phyloP scores from a whole-genome alignment of 1,140 invertebrate species.

The Cephus cinctus region DNA sequence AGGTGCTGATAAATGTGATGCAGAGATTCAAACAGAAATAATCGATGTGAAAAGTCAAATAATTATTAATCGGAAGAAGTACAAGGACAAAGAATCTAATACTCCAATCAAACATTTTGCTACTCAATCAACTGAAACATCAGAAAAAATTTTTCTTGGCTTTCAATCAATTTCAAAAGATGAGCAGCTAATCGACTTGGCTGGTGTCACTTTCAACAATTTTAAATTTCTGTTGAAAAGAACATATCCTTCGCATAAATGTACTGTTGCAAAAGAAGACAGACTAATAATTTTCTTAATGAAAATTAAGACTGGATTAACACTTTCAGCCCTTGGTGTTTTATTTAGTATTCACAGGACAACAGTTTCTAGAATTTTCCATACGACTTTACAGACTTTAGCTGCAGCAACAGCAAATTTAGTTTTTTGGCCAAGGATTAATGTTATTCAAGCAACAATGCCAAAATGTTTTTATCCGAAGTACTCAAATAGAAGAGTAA shows the following conservation, averaged over 20 bases:
- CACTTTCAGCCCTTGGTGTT: conserved; percentile 16
- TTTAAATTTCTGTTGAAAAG: conserved; percentile 8
- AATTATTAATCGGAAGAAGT: background rate
- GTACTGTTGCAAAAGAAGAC: conserved; percentile 15
- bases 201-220: conserved; percentile 8
- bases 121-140: background rate
- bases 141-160: background rate
- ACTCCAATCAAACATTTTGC: background rate
- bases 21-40: conserved; percentile 5
- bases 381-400: conserved; percentile 10
- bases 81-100: background rate
- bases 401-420: conserved; percentile 12
- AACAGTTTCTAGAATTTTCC: conserved; percentile 16
- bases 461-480: conserved; percentile 29
- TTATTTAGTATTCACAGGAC: conserved; percentile 12
- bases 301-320: conserved; percentile 19
- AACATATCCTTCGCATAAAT: conserved; percentile 2
- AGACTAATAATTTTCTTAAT: conserved; percentile 22
- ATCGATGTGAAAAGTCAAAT: background rate
- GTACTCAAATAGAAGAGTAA: conserved; percentile 39
- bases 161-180: conserved; percentile 6
- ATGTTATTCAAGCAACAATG: conserved; percentile 18
- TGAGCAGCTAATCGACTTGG: background rate
- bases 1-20: conserved; percentile 1
- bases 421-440: conserved; percentile 27